Percentiles rank a stretch among this genome's conserved stretches.
Evolutionary conservation across 2,888 invertebrate genomes (phyloP).

Genomic region (Gari tellinella): DNA sequence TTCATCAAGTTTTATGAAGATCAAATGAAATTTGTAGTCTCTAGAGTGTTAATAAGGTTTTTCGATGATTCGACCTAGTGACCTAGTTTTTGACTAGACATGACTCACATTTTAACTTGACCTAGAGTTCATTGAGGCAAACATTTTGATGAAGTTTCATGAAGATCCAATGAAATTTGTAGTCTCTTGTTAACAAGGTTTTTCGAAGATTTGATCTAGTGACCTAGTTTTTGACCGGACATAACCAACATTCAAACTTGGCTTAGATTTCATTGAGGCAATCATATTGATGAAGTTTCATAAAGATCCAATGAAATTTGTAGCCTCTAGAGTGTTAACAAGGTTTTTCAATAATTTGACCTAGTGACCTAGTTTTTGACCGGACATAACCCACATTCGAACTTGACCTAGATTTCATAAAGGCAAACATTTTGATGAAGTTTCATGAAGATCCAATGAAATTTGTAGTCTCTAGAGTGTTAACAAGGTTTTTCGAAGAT

Average conservation of each 20-base stretch:
- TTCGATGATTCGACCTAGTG: no score
- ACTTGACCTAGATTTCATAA: background rate
- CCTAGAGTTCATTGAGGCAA: no score
- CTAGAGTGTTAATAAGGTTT: no score
- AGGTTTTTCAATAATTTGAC: slow-evolving; percentile 1
- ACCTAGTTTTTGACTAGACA: no score
- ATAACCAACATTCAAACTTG: background rate
- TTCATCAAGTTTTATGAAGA: no score
- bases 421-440: background rate
- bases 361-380: slow-evolving; percentile 6
- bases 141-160: no score
- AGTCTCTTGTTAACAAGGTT: background rate
- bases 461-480: background rate
- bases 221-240: background rate
- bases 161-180: background rate
- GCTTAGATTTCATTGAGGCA: background rate
- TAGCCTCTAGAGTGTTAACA: background rate
- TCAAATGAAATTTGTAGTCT: no score
- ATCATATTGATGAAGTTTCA: background rate
- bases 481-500: background rate
- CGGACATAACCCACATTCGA: background rate
- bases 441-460: background rate
- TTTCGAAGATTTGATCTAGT: background rate
- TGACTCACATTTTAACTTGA: no score
- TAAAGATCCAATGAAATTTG: background rate